Evolutionary conservation across 2,113 vertebrate genomes (phyloP), one percentile per base, ranked within the genome.

Genomic region (Dolichotis patagonum): DNA sequence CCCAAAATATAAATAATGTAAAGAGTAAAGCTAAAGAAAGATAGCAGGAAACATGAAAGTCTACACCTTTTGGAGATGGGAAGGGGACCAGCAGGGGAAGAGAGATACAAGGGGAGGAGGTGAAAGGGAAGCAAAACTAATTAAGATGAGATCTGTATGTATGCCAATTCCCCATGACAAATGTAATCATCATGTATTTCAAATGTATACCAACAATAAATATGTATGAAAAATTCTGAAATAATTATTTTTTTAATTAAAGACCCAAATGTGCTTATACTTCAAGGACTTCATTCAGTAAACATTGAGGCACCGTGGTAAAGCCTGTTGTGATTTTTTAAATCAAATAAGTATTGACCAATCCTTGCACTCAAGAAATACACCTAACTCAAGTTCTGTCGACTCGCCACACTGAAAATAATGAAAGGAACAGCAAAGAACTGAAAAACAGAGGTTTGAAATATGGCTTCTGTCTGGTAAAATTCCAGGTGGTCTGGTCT

Each of bases 221-320:
- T 30, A 14, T 17, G 14, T 14, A 17, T 46, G 43, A 14, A 30
- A 46, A 77, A 46, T 77, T 77, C 41, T 46, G 73, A 46, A 77
- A 77, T 46, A 46, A 46, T 54, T 16, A 56, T 26, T 75, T 69
- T 35, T 67, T 35, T 17, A 32, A 32, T 32, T 32, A 6, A 67
- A 86, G 54, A 20, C 11, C 13, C 35, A 46, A 94, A 86, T 73
- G 75, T 78, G 89, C 85, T 94, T 88, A 90, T 83, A 65, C 38
- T 28, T n/a, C 41, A 97, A 95, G 46, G 82, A 75, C 20, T 69
- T 90, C 26, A 20, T 81, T 97, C 80, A 41, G 58, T 62, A 94
- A 84, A 90, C 62, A 87, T 86, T 94, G 65, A 52, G 56, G 5
- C 87, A 81, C 1, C 4, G n/a, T 62, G 4, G 26, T 16, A n/a